Conservation (phyloP, 1,140 invertebrate genomes). For the Diabrotica undecimpunctata region DNA sequence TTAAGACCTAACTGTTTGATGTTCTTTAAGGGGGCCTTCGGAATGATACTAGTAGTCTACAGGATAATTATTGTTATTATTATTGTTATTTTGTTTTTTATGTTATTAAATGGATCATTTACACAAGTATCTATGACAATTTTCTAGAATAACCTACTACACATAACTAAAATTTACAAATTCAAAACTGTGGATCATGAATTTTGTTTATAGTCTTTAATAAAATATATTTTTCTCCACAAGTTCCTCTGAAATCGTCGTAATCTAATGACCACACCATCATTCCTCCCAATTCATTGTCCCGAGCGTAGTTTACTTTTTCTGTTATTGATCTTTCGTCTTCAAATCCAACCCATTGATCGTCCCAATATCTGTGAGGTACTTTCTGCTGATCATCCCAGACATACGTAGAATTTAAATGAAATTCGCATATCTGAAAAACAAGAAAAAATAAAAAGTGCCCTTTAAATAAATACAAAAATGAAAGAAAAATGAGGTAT, state of each 20-base stretch:
- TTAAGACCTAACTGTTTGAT: no score
- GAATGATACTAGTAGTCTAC: no score
- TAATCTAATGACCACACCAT: constrained; percentile 75
- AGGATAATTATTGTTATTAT: no score
- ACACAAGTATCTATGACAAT: no score
- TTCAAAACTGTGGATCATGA: no score
- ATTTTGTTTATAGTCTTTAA: background rate
- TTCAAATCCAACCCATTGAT: constrained; percentile 47
- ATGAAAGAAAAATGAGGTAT: background rate
- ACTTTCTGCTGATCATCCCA: constrained; percentile 37
- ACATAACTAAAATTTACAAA: no score
- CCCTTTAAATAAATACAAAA: background rate
- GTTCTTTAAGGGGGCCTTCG: no score
- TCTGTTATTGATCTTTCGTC: constrained; percentile 35
- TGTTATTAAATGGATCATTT: no score
- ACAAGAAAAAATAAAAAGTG: background rate
- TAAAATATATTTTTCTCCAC: constrained; percentile 41
- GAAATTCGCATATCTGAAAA: constrained; percentile 46
- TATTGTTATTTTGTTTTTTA: no score
- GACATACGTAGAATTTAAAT: constrained; percentile 45
- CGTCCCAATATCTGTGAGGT: constrained; percentile 35
- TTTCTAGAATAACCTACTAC: no score
- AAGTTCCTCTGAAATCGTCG: constrained; percentile 65
- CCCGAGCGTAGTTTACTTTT: constrained; percentile 51
- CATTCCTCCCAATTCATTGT: constrained; percentile 55